Conservation (phyloP, 2,113 vertebrate species). For the Pimephales promelas region DNA sequence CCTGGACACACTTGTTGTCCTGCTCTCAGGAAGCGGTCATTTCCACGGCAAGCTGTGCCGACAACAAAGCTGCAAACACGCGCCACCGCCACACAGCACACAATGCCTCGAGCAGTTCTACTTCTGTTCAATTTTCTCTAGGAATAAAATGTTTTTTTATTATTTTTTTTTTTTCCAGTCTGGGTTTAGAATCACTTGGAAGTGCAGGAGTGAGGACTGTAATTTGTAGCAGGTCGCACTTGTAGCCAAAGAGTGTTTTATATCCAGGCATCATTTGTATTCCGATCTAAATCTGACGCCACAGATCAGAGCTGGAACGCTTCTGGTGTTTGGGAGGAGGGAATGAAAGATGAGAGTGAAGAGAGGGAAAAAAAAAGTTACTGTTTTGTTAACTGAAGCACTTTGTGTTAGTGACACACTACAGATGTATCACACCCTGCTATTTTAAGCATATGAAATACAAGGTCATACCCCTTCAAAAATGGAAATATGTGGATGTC, state of each 20-base stretch:
- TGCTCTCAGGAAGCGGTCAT: not conserved
- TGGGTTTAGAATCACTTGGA: slow-evolving; percentile 7
- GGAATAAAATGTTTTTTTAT: not conserved
- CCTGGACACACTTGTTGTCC: slow-evolving; percentile 44
- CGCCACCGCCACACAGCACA: not conserved
- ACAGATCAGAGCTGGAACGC: slow-evolving; percentile 31
- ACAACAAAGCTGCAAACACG: slow-evolving; percentile 24
- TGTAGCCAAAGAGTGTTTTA: slow-evolving; percentile 26
- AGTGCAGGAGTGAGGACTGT: slow-evolving; percentile 27
- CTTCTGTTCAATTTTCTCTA: not conserved
- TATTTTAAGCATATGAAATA: not conserved
- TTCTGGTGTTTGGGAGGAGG: slow-evolving; percentile 25
- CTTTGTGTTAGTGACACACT: not conserved
- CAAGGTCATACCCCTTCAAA: not conserved
- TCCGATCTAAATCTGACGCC: slow-evolving; percentile 30
- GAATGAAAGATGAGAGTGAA: slow-evolving; percentile 57
- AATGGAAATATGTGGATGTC: not conserved
- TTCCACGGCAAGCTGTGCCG: slow-evolving; percentile 11
- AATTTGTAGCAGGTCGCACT: slow-evolving; percentile 3
- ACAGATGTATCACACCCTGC: slow-evolving; percentile 1
- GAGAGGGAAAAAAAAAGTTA: not conserved
- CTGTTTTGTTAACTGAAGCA: slow-evolving; percentile 31
- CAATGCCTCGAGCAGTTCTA: slow-evolving; percentile 11
- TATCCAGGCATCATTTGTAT: slow-evolving; percentile 38
- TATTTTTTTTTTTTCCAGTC: not conserved